Base-by-base conservation (phyloP, 2,113 vertebrate genomes). In the Daboia siamensis region DNA sequence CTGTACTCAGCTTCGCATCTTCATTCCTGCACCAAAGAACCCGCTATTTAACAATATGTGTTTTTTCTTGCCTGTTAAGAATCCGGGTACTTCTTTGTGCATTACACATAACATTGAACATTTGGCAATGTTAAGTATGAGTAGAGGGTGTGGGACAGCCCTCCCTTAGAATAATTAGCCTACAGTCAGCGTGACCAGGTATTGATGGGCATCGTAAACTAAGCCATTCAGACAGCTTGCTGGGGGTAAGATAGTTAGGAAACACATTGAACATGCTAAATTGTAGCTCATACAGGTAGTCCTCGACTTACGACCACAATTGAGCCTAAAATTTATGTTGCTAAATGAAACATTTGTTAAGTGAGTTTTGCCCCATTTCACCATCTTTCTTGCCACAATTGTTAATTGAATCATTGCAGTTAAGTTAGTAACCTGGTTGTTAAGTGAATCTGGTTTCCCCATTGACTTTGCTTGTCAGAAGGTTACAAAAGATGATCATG, bases 11-110 rank as follows among this genome's bases (percentile, higher is more conserved):
- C 39, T 39, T 39, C 39, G 39, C 39, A 2, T 39, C 39, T 39
- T 39, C 39, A 39, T 39, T 39, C 39, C 39, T 39, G 39, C 39
- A 39, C 39, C 39, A 39, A 39, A 39, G 39, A 39, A 39, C 39
- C 39, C 39, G 39, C 39, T 39, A 39, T 39, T 39, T 39, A 39
- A 39, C 39, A 39, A 39, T n/a, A n/a, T 39, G 39, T 39, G 39
- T 51, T 51, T 51, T 8, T 0, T 7, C 61, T 69, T 29, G 33
- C 54, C 80, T 51, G 89, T 89, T 89, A 64, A 90, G 23, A 91
- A 48, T 26, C 20, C 92, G 86, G 94, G 64, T 69, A 69, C 12
- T 69, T 15, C 64, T 92, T 90, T 92, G 26, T 29, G 91, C 86
- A 61, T 0, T 0, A 69, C 94, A 89, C 7, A 21, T 93, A 74